Conservation (phyloP, 2,888 invertebrate genomes). For the Cremastinae sp. region DNA sequence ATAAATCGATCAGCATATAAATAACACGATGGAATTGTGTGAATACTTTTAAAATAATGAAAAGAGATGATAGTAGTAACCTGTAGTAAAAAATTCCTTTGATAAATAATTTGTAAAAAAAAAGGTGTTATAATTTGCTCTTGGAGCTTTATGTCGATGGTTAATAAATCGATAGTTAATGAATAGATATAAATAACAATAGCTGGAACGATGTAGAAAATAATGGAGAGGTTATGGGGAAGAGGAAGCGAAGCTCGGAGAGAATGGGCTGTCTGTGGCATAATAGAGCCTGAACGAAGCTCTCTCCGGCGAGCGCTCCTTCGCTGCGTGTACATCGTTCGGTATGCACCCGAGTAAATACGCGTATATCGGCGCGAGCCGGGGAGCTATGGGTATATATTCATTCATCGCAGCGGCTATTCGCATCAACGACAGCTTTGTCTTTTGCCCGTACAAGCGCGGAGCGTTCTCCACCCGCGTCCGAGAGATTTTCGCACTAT, state of each 20-base stretch:
- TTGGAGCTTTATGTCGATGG: not conserved
- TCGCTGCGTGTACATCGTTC: not conserved
- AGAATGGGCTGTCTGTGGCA: constrained; percentile 8
- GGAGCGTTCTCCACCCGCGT: constrained; percentile 10
- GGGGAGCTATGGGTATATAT: constrained; percentile 26
- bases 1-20: too few relatives aligned
- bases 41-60: too few relatives aligned
- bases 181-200: not conserved
- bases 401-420: constrained; percentile 32
- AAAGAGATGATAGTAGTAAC: too few relatives aligned
- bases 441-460: constrained; percentile 57
- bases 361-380: not conserved
- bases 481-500: constrained; percentile 37
- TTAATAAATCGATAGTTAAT: not conserved
- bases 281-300: constrained; percentile 47
- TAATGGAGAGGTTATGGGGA: not conserved
- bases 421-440: constrained; percentile 55
- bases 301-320: constrained; percentile 14
- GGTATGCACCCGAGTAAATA: too few relatives aligned
- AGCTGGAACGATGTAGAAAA: too few relatives aligned
- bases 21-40: too few relatives aligned
- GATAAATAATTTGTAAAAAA: too few relatives aligned
- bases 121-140: too few relatives aligned
- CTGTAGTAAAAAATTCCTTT: too few relatives aligned
- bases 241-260: constrained; percentile 27